Conservation (phyloP, 2,888 invertebrate genomes). For the Tachina grossa region DNA sequence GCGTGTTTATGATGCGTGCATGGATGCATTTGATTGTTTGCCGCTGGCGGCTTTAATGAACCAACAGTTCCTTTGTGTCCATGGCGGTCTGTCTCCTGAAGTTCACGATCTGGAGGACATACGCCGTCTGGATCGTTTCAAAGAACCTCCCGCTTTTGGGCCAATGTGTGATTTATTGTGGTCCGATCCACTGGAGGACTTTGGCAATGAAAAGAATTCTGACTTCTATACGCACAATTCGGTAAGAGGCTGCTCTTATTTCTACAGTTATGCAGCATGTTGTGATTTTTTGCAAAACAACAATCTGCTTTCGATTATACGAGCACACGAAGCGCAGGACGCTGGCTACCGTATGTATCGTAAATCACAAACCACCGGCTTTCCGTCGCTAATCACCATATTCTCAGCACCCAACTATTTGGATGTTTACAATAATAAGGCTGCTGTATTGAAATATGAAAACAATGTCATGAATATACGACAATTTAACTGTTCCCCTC, state of each 20-base stretch:
- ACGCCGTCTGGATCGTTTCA: constrained; percentile 98
- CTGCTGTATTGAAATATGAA: constrained; percentile 99
- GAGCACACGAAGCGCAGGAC: constrained; percentile 99
- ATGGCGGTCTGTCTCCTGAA: constrained; percentile 99
- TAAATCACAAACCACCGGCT: constrained; percentile 99
- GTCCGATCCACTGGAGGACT: constrained; percentile 99
- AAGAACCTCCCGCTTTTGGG: constrained; percentile 99
- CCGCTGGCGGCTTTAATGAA: constrained; percentile 99
- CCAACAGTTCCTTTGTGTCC: constrained; percentile 99
- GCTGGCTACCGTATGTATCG: constrained; percentile 99
- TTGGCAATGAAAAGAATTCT: constrained; percentile 97
- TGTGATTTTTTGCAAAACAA: constrained; percentile 99
- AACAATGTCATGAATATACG: constrained; percentile 99
- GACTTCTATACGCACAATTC: constrained; percentile 99
- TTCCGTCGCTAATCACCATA: constrained; percentile 99
- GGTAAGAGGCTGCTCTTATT: constrained; percentile 99
- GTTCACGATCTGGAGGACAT: constrained; percentile 99
- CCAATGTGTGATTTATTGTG: constrained; percentile 99
- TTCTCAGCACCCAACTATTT: constrained; percentile 99
- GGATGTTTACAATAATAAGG: constrained; percentile 99
- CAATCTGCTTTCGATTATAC: constrained; percentile 99
- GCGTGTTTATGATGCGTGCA: constrained; percentile 99
- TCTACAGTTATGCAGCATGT: constrained; percentile 99
- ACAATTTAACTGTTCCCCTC: constrained; percentile 99
- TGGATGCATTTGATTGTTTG: constrained; percentile 99